A percentile compares a stretch with the other conserved stretches of the same genome.
These are phyloP conservation scores for Drosophila sp. DNA, from an alignment of 1,140 invertebrate genomes.

Conservation along the genomic window DNA sequence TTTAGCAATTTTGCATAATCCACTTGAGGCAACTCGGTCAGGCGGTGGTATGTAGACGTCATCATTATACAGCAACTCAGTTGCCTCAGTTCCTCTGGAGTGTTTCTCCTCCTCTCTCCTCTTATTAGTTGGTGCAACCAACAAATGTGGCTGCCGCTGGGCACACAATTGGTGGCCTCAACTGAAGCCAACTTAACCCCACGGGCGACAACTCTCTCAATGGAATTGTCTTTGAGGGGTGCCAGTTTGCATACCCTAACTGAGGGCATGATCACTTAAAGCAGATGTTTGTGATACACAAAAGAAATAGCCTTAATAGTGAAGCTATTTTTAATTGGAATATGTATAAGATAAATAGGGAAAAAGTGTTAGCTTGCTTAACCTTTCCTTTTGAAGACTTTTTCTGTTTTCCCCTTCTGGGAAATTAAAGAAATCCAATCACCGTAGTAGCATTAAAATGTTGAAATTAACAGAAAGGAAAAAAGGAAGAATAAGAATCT, in stretches of 20 bases:
- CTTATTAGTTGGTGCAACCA: constrained; percentile 71
- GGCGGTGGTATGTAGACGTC: constrained; percentile 32
- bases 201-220: constrained; percentile 1
- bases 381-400: too few species aligned
- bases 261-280: not conserved
- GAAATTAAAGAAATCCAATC: too few species aligned
- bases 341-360: too few species aligned
- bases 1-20: constrained; percentile 50
- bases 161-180: constrained; percentile 69
- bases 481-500: too few species aligned
- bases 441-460: too few species aligned
- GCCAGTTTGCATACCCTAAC: constrained; percentile 48
- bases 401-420: too few species aligned
- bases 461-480: too few species aligned
- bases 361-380: too few species aligned
- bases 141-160: constrained; percentile 71
- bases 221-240: constrained; percentile 40
- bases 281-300: too few species aligned
- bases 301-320: too few species aligned
- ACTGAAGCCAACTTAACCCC: constrained; percentile 9
- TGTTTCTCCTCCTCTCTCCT: not conserved
- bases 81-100: constrained; percentile 3
- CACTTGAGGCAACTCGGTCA: constrained; percentile 46
- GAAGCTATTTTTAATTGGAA: too few species aligned
- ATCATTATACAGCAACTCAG: constrained; percentile 50